Percentiles rank a stretch among this genome's conserved stretches.
These are phyloP conservation scores for Neotoxoptera formosana DNA, from an alignment of 1,140 invertebrate species.

Conservation along the genomic window DNA sequence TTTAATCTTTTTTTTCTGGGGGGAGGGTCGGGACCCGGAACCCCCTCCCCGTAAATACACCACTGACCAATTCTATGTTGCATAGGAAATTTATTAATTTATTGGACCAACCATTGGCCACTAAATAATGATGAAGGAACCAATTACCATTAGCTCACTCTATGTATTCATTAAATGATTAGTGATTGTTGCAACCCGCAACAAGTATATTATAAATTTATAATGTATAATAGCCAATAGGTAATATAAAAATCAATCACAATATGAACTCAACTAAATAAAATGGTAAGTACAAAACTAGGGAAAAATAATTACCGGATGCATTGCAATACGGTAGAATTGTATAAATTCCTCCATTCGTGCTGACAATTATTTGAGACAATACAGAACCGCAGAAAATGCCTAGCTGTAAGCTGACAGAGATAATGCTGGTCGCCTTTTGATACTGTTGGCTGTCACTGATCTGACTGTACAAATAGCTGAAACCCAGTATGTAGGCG, in stretches of 20 bases:
- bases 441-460: neutral
- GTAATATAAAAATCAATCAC: neutral
- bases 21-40: no score
- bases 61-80: no score
- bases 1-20: no score
- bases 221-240: no score
- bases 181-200: neutral
- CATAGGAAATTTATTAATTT: no score
- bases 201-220: neutral
- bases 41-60: no score
- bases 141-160: no score
- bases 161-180: neutral
- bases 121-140: no score
- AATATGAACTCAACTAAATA: neutral
- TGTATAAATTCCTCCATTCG: neutral
- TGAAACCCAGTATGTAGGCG: neutral
- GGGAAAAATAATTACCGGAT: neutral
- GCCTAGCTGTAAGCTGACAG: neutral
- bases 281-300: neutral
- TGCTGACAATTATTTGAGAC: neutral
- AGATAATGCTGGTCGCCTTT: neutral
- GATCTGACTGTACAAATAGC: neutral
- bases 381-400: neutral
- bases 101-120: no score
- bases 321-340: neutral